Percentiles rank a stretch among this genome's conserved stretches.
Evolutionary conservation across 2,888 invertebrate genomes (phyloP).

Genomic region (Athalia cordata): DNA sequence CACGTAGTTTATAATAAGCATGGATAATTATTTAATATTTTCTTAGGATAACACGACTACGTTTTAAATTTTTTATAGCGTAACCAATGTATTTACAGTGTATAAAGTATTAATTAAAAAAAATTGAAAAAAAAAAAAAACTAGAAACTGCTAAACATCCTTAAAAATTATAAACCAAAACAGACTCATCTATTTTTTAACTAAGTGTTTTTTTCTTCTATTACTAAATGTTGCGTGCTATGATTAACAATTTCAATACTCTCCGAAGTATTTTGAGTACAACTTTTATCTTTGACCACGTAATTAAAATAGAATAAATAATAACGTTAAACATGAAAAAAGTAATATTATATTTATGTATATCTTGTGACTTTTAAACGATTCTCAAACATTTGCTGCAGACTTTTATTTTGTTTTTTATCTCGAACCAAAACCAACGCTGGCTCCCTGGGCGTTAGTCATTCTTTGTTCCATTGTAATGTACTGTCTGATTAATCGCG

Average conservation of each 20-base stretch:
- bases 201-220: neutral
- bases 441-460: conserved; percentile 63
- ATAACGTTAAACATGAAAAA: conserved; percentile 6
- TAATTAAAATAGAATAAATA: conserved; percentile 36
- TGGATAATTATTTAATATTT: too few species aligned
- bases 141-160: too few species aligned
- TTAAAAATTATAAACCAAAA: too few species aligned
- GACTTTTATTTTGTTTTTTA: conserved; percentile 52
- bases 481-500: conserved; percentile 96
- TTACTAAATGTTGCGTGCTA: neutral
- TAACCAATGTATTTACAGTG: too few species aligned
- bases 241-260: neutral
- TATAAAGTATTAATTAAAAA: too few species aligned
- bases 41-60: too few species aligned
- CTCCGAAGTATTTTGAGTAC: neutral
- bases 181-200: too few species aligned
- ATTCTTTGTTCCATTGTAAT: conserved; percentile 89
- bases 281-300: neutral
- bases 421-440: conserved; percentile 66
- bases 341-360: too few species aligned
- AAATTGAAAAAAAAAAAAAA: too few species aligned
- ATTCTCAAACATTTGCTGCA: neutral
- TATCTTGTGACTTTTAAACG: neutral
- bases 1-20: too few species aligned
- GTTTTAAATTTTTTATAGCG: too few species aligned